A percentile compares a stretch with the other conserved stretches of the same genome.
These are phyloP conservation scores for Venturia canescens DNA, from an alignment of 1,140 invertebrate species.

Conservation along the genomic window DNA sequence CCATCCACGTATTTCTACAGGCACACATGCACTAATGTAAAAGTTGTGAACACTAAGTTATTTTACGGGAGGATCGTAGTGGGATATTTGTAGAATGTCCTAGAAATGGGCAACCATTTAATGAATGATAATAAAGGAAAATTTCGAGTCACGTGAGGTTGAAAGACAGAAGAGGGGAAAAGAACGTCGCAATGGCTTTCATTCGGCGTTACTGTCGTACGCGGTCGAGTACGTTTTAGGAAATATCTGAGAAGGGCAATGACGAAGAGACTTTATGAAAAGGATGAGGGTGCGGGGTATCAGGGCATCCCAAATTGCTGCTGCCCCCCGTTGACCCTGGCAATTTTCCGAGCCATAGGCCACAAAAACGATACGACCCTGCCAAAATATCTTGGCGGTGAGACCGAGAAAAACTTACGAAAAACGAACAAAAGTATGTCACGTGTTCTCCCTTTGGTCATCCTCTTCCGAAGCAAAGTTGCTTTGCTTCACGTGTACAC, in stretches of 20 bases:
- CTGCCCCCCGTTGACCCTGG: conserved; percentile 27
- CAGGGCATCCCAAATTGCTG: conserved; percentile 2
- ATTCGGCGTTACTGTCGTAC: background rate
- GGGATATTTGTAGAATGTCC: background rate
- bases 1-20: too few relatives aligned
- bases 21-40: too few relatives aligned
- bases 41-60: too few relatives aligned
- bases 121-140: background rate
- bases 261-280: conserved; percentile 30
- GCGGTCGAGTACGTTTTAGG: background rate
- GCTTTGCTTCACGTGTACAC: conserved; percentile 7
- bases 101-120: background rate
- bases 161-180: background rate
- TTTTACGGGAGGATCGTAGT: too few relatives aligned
- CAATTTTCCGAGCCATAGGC: conserved; percentile 66
- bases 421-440: conserved; percentile 12
- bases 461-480: background rate
- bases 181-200: background rate
- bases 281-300: conserved; percentile 29
- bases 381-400: conserved; percentile 36
- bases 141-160: background rate
- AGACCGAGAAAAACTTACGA: background rate
- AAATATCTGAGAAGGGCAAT: conserved; percentile 22
- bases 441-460: background rate
- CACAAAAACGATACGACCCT: conserved; percentile 46